These are phyloP conservation scores for Parambassis ranga DNA, from an alignment of 2,797 vertebrate species.

Conservation along the genomic window DNA sequence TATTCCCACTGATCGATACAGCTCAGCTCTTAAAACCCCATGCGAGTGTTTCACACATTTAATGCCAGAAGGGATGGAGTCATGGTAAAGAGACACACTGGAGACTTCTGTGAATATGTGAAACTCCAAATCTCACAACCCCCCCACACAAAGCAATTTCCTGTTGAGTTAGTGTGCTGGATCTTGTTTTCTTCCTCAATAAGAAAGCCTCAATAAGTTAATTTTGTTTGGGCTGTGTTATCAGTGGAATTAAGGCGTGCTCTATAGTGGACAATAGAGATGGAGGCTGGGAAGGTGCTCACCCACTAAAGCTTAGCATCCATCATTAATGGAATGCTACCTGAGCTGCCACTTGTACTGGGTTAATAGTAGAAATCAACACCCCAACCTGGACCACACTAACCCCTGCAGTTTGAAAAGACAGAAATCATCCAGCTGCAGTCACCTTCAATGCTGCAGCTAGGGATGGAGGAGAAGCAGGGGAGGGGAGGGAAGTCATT, in stretches of 20 bases:
- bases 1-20: slow-evolving; percentile 74
- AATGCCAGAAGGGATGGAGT: slow-evolving; percentile 60
- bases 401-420: slow-evolving; percentile 33
- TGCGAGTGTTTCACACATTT: slow-evolving; percentile 62
- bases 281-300: not conserved
- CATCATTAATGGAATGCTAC: slow-evolving; percentile 55
- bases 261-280: not conserved
- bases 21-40: slow-evolving; percentile 63
- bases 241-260: not conserved
- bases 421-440: slow-evolving; percentile 59
- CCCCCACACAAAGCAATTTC: slow-evolving; percentile 39
- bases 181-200: not conserved
- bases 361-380: slow-evolving; percentile 4
- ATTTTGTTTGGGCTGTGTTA: slow-evolving; percentile 20
- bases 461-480: slow-evolving; percentile 8
- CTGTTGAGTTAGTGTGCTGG: not conserved
- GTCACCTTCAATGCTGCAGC: slow-evolving; percentile 63
- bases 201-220: not conserved
- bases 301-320: slow-evolving; percentile 18
- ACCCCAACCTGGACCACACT: not conserved
- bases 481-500: slow-evolving; percentile 44
- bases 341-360: slow-evolving; percentile 31
- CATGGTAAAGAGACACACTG: slow-evolving; percentile 4
- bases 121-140: slow-evolving; percentile 11
- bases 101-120: slow-evolving; percentile 40